A percentile compares a stretch with the other conserved stretches of the same genome.
These are phyloP conservation scores for Caerostris darwini DNA, from an alignment of 1,140 invertebrate species.

Conservation along the genomic window DNA sequence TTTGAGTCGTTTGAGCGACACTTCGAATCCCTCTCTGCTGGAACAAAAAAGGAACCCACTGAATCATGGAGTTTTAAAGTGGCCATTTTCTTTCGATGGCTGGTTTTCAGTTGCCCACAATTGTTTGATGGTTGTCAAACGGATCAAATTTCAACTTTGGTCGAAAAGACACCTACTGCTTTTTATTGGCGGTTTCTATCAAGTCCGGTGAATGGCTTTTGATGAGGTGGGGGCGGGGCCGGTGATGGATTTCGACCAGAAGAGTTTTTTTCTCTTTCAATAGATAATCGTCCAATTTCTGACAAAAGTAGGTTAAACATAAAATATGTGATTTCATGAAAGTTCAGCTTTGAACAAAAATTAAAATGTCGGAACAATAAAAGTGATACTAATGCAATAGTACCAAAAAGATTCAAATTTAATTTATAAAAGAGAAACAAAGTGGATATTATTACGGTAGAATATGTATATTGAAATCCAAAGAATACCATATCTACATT, in stretches of 20 bases:
- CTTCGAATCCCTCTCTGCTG: not conserved
- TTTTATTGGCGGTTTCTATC: constrained; percentile 16
- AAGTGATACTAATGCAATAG: too few species aligned
- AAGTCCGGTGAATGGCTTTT: not conserved
- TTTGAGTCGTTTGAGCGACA: constrained; percentile 17
- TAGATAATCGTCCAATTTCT: too few species aligned
- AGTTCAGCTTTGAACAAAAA: too few species aligned
- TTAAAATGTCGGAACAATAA: too few species aligned
- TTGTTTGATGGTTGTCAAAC: constrained; percentile 30
- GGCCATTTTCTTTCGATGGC: not conserved
- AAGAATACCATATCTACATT: too few species aligned
- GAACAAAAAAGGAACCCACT: constrained; percentile 27
- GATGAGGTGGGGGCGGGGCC: not conserved
- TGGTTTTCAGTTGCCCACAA: not conserved
- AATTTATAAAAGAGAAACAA: too few species aligned
- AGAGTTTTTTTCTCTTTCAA: too few species aligned
- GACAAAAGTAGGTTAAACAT: too few species aligned
- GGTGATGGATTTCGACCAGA: not conserved
- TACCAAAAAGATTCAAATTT: too few species aligned
- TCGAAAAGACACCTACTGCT: not conserved
- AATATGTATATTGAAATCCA: too few species aligned
- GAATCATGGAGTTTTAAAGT: constrained; percentile 1
- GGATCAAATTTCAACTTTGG: constrained; percentile 33
- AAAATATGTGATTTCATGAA: too few species aligned
- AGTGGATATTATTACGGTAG: too few species aligned